Evolutionary conservation across 2,113 vertebrate species (phyloP), one percentile per base, ranked within the genome.

Genomic region (Paracanthobrama guichenoti): DNA sequence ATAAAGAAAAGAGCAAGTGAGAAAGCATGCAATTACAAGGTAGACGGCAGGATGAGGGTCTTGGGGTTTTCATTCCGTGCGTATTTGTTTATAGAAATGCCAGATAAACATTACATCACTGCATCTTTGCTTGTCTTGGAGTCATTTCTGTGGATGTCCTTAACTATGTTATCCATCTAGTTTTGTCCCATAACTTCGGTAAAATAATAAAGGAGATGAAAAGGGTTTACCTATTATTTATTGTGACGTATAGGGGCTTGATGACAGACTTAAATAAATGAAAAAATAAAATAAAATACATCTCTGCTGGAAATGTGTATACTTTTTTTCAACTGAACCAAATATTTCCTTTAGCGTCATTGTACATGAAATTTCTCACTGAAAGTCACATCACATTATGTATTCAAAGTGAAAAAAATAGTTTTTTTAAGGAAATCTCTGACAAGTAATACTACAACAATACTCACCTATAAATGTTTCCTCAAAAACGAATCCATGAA

Each of bases 401-500:
- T 72, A 24, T 46, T 14, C n/a, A n/a, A n/a, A n/a, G n/a, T n/a
- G n/a, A 35, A 35, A n/a, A 59, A 57, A 79, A 24, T 31, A 31
- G 1, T 2, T 83, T 86, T 85, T 20, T 53, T 72, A 86, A 59
- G 84, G 22, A 85, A 83, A 87, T 83, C 81, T 66, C 62, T 89
- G 86, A 82, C 84, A 94, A 90, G 91, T 93, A 84, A 75, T 88
- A 88, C 84, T 87, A 64, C 59, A 66, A 84, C 84, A 86, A 88
- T 85, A 76, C 77, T 26, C 13, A 42, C 79, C 80, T 77, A 71
- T 72, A 73, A 83, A 81, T 86, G 88, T 89, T 82, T 84, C 80
- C 77, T 69, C 83, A 85, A 28, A 39, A 88, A 85, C 83, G 90
- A 91, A 93, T 91, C 89, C 89, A 67, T 92, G 88, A 87, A 86